Evolutionary conservation across 2,113 vertebrate species (phyloP), one percentile per base, ranked within the genome.

Genomic region (Phrynosoma blainvillii): DNA sequence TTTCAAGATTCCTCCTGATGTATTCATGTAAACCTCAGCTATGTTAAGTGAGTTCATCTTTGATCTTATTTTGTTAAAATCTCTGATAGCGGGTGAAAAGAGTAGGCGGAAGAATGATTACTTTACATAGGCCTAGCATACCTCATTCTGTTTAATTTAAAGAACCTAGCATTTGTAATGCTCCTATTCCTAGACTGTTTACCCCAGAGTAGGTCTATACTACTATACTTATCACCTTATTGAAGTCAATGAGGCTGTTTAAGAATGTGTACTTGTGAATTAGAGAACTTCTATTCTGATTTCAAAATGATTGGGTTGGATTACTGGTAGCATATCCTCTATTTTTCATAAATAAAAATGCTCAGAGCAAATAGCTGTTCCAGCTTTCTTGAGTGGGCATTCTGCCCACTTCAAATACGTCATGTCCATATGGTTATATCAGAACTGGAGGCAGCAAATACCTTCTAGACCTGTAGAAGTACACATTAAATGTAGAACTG

Each of bases 281-380:
- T 76, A 27, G 13, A 88, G 25, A 54, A 86, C 79, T 87, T 25
- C 20, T 92, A 42, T 16, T 66, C 36, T 42, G 4, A 20, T 75
- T 87, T 85, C 36, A 11, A 23, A 18, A 93, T 16, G 18, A 68
- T 68, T 27, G 6, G 13, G 90, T 91, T 92, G 94, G 85, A 90
- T 62, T 27, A 0, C 2, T 27, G 18, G 5, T 0, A 30, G 82
- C 5, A 27, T 1, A 0, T 87, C 91, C 92, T 93, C 47, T 47
- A 47, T 47, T 93, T 92, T 88, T 89, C 2, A 5, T 2, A 87
- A 93, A 92, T 88, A 93, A 85, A 23, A 88, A 47, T 77, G 89
- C 92, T 88, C 86, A n/a, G 92, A 91, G 92, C 91, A 92, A 83
- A 83, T 90, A 92, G 92, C 92, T 94, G 92, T 94, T 94, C 20